Percentiles rank a stretch among this genome's conserved stretches.
These are phyloP conservation scores for Neodon shergylaensis DNA, from an alignment of 2,113 vertebrate genomes.

Conservation along the genomic window DNA sequence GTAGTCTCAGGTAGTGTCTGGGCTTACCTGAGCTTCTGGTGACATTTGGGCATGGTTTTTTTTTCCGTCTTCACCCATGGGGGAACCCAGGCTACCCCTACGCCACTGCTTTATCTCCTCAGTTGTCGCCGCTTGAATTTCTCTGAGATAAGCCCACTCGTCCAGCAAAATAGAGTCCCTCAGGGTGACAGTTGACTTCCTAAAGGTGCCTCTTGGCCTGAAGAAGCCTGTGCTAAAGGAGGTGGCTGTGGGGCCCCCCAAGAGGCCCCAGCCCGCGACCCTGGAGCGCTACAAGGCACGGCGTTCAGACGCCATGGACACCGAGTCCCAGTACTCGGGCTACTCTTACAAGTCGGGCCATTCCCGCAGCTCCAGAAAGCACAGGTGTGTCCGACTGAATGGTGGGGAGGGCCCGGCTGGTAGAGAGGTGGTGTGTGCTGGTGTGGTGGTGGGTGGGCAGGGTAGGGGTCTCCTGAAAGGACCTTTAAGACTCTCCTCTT, in stretches of 20 bases:
- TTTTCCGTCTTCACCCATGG: neutral
- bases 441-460: neutral
- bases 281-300: slow-evolving; percentile 88
- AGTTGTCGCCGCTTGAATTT: slow-evolving; percentile 83
- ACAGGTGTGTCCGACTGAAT: slow-evolving; percentile 85
- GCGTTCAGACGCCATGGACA: slow-evolving; percentile 92
- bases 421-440: neutral
- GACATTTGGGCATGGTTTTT: neutral
- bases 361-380: slow-evolving; percentile 94
- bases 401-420: neutral
- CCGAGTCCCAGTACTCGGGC: slow-evolving; percentile 95
- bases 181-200: slow-evolving; percentile 96
- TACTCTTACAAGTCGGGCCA: slow-evolving; percentile 96
- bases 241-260: slow-evolving; percentile 82
- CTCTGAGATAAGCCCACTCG: slow-evolving; percentile 82
- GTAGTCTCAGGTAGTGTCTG: neutral
- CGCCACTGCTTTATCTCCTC: neutral
- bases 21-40: neutral
- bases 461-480: neutral
- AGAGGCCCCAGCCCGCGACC: slow-evolving; percentile 72
- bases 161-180: slow-evolving; percentile 99
- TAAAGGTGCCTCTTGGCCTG: slow-evolving; percentile 94
- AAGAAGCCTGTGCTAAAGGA: slow-evolving; percentile 87
- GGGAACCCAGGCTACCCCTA: slow-evolving; percentile 38
- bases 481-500: neutral